Percentiles rank a stretch among this genome's conserved stretches.
Evolutionary conservation across 37 sponge, comb jelly and placozoan genomes (phyloP).

Genomic region (Bolinopsis microptera): DNA sequence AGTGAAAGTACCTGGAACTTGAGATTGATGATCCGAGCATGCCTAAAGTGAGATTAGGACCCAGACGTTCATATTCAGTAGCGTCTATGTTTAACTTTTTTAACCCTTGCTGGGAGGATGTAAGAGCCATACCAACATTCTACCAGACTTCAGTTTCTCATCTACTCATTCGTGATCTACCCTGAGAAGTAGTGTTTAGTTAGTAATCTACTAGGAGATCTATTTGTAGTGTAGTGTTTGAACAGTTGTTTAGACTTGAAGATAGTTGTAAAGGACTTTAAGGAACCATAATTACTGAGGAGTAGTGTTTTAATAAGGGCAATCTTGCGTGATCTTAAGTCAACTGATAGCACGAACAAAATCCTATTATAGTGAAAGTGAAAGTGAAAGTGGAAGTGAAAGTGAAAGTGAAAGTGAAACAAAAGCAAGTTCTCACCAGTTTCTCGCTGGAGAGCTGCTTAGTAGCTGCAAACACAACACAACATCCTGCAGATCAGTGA

Average conservation of each 20-base stretch:
- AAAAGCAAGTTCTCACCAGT: conserved; percentile 39
- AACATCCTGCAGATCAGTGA: background rate
- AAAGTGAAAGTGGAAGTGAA: no score
- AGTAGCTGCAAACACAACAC: conserved; percentile 20
- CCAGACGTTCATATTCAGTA: conserved; percentile 24
- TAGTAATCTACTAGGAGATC: no score
- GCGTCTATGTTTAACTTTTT: conserved; percentile 32
- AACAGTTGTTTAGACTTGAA: no score
- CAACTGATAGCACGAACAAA: no score
- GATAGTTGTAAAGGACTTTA: no score
- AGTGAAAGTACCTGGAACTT: conserved; percentile 17
- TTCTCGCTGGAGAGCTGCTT: conserved; percentile 34
- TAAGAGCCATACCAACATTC: conserved; percentile 6
- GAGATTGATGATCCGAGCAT: conserved; percentile 31
- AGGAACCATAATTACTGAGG: no score
- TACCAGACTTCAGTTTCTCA: background rate
- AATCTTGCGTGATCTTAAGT: no score
- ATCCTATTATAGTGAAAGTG: no score
- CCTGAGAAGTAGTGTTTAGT: no score
- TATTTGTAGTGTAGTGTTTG: no score
- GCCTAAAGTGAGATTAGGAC: background rate
- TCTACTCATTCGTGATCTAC: conserved; percentile 50
- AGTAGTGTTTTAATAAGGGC: no score
- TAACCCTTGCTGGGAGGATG: background rate
- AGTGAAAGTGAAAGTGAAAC: no score